Percentiles rank a stretch among this genome's conserved stretches.
Evolutionary conservation across 2,797 vertebrate genomes (phyloP).

Genomic region (Ceyx erithaca): DNA sequence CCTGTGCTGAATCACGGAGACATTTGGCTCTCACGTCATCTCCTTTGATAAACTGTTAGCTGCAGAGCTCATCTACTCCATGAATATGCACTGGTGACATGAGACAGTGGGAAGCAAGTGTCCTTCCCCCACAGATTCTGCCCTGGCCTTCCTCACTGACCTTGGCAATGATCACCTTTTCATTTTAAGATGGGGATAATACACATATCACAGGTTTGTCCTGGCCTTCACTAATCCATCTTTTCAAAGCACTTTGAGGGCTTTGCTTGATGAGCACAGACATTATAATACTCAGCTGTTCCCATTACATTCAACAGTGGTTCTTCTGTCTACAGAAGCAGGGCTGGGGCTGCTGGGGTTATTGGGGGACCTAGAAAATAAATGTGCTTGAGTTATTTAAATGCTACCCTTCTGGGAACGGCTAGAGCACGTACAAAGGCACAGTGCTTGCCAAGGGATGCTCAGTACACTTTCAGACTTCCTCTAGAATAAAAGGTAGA

Average conservation of each 20-base stretch:
- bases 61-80: neutral
- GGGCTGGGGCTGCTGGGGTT: neutral
- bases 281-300: conserved; percentile 41
- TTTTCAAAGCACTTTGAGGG: conserved; percentile 53
- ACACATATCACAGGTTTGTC: conserved; percentile 33
- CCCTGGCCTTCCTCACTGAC: neutral
- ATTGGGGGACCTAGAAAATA: neutral
- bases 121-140: neutral
- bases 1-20: too few relatives aligned
- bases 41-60: neutral
- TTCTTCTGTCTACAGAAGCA: neutral
- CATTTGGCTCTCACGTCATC: neutral
- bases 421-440: neutral
- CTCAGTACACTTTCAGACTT: neutral
- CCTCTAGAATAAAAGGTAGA: neutral
- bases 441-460: neutral
- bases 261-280: conserved; percentile 64
- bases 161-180: conserved; percentile 33
- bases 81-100: rapidly evolving
- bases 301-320: neutral
- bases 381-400: neutral
- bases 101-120: rapidly evolving
- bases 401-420: neutral
- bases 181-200: conserved; percentile 64
- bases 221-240: conserved; percentile 53